phyloP scores from a whole-genome alignment of 2,888 invertebrate genomes.

The Allolobophora icterica region DNA sequence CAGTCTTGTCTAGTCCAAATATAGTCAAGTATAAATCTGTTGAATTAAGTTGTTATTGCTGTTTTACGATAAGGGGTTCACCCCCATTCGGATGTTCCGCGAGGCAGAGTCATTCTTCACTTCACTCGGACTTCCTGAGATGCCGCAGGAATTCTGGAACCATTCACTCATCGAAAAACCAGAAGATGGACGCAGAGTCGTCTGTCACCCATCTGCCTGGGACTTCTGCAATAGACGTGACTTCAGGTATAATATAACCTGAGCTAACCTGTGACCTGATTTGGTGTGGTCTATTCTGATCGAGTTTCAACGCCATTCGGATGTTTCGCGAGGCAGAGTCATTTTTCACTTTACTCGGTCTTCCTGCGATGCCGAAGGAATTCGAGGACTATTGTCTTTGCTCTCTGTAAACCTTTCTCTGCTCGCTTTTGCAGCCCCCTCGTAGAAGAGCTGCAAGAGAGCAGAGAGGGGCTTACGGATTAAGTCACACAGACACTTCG shows the following conservation, averaged over 20 bases:
- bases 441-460: too few species aligned
- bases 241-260: conserved; percentile 72
- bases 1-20: too few species aligned
- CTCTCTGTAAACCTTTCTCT: too few species aligned
- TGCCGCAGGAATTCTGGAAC: conserved; percentile 84
- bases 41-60: not conserved
- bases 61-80: conserved; percentile 44
- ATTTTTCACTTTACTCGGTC: too few species aligned
- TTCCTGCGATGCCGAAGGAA: too few species aligned
- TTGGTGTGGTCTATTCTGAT: too few species aligned
- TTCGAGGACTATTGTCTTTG: too few species aligned
- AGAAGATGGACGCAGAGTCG: conserved; percentile 61
- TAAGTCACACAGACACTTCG: too few species aligned
- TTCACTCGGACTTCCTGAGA: conserved; percentile 72
- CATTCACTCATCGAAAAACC: conserved; percentile 81
- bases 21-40: not conserved
- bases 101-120: conserved; percentile 61
- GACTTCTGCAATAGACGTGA: conserved; percentile 77
- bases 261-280: not conserved
- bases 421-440: too few species aligned
- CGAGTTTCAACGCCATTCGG: too few species aligned
- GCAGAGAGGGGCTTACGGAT: too few species aligned
- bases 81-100: conserved; percentile 43
- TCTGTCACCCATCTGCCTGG: conserved; percentile 63
- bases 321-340: too few species aligned